A percentile compares a stretch with the other conserved stretches of the same genome.
Conservation (phyloP, 2,113 vertebrate species). For the Forbesichthys agassizii region DNA sequence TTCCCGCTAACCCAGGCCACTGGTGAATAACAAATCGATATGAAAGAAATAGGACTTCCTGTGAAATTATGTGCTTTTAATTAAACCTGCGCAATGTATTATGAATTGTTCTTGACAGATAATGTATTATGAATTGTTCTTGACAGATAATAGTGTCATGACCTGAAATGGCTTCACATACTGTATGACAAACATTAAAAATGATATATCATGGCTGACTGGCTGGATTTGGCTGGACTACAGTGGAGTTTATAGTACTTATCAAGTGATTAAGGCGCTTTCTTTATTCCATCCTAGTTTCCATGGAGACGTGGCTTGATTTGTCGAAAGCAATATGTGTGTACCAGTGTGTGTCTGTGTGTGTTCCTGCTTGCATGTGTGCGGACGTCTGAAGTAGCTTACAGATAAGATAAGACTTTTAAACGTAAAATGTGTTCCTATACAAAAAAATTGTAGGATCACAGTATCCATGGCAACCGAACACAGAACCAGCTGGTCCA, state of each 20-base stretch:
- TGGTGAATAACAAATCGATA: conserved; percentile 58
- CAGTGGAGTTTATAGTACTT: conserved; percentile 61
- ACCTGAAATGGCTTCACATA: conserved; percentile 43
- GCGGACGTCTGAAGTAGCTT: conserved; percentile 14
- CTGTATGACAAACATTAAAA: conserved; percentile 37
- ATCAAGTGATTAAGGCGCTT: conserved; percentile 64
- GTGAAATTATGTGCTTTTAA: conserved; percentile 63
- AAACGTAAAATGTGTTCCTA: conserved; percentile 20
- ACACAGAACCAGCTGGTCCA: conserved; percentile 16
- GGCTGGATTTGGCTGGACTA: conserved; percentile 52
- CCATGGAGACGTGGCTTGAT: conserved; percentile 65
- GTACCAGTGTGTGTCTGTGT: conserved; percentile 2
- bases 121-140: conserved; percentile 53
- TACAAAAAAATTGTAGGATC: conserved; percentile 9
- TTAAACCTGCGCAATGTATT: conserved; percentile 60
- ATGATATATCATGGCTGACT: conserved; percentile 41
- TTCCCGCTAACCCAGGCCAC: conserved; percentile 35
- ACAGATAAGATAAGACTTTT: conserved; percentile 31
- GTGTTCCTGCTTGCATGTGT: conserved; percentile 20
- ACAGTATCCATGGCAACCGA: conserved; percentile 39
- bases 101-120: conserved; percentile 48
- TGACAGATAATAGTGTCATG: conserved; percentile 44
- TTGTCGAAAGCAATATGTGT: conserved; percentile 51
- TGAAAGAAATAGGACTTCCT: conserved; percentile 55
- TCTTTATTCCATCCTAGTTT: conserved; percentile 67